Evolutionary conservation across 2,888 invertebrate species (phyloP), one percentile per base, ranked within the genome.

Genomic region (Drosophila prolongata): DNA sequence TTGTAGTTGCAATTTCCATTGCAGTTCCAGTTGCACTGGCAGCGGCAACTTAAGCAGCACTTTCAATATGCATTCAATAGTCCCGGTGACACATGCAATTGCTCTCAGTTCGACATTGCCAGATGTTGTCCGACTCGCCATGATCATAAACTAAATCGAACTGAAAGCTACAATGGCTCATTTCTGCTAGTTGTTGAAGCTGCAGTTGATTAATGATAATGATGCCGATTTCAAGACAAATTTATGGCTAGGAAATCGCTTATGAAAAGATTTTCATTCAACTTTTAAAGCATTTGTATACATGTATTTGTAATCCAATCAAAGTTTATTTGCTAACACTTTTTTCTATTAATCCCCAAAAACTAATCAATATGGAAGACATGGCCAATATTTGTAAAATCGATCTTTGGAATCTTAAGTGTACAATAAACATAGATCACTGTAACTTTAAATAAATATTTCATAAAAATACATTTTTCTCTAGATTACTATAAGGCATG

Each of bases 111-210:
- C 27, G 47, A 30, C 64, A 40, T 27, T 2, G 46, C 53, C 65
- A 65, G 65, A 65, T 65, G 65, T 11, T 40, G 52, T 40, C n/a
- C 52, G 16, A 37, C 34, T 14, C 52, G 52, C 50, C 44, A 44
- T 52, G 61, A 69, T 46, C 70, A 56, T 69, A 70, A 70, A 70
- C 60, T 42, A 52, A 70, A 70, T 70, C 50, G 40, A 52, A 52
- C 46, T 46, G 52, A 70, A 61, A 52, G 55, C 70, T 47, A 42
- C 55, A 43, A 70, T 70, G 55, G 60, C 60, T 60, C 50, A 55
- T 60, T 52, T 46, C 54, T 55, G 58, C 44, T 46, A 69, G 60
- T 70, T 55, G 70, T 50, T 55, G 54, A 13, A n/a, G 52, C 50
- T 37, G 27, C 44, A 64, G 30, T 64, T 64, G 65, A 66, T 66